A percentile compares a stretch with the other conserved stretches of the same genome.
Evolutionary conservation across 2,888 invertebrate genomes (phyloP).

Genomic region (Coecobrya sp.): DNA sequence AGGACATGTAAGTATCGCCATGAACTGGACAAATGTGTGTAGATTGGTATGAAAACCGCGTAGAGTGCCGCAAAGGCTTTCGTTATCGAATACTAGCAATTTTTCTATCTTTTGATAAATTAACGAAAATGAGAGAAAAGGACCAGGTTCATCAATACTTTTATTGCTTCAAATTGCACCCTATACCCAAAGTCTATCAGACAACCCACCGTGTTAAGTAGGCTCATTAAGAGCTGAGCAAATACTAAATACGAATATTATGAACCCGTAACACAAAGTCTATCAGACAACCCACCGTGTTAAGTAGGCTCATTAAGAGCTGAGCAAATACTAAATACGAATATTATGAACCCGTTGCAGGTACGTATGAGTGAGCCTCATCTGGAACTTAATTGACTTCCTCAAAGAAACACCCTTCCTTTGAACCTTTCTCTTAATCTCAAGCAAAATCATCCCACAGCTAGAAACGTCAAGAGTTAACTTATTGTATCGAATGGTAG

Average conservation of each 20-base stretch:
- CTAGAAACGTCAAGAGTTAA: neutral
- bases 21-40: too few relatives aligned
- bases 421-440: neutral
- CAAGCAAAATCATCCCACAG: neutral
- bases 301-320: neutral
- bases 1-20: too few relatives aligned
- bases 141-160: too few relatives aligned
- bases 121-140: neutral
- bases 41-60: neutral
- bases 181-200: too few relatives aligned
- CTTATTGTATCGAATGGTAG: slow-evolving; percentile 8
- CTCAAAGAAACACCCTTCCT: neutral
- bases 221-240: neutral
- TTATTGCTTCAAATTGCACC: too few relatives aligned
- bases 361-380: neutral
- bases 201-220: neutral
- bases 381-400: slow-evolving; percentile 21
- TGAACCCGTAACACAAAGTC: too few relatives aligned
- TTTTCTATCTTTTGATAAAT: neutral
- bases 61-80: neutral
- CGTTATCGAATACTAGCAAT: neutral
- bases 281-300: too few relatives aligned
- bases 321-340: neutral
- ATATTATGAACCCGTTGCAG: neutral
- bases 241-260: neutral